phyloP scores from a whole-genome alignment of 2,888 invertebrate species.

The Sepiola atlantica region DNA sequence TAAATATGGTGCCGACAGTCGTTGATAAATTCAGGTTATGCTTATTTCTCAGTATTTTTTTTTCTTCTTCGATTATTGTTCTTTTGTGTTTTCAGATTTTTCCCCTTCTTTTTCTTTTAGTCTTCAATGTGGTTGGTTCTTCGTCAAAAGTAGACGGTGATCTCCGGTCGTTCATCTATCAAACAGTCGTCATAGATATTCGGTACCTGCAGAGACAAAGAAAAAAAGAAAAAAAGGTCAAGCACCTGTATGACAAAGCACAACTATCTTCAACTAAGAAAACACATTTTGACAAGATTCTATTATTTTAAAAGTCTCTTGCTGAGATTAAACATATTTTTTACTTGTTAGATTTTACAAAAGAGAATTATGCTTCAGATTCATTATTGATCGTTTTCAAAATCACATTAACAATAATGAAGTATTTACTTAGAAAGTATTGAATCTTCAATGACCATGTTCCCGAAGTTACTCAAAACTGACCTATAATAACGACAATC shows the following conservation, averaged over 20 bases:
- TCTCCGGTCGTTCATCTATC: slow-evolving; percentile 61
- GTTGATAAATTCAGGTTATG: slow-evolving; percentile 9
- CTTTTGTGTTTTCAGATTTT: not conserved
- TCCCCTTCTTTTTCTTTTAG: not conserved
- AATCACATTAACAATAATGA: too few species aligned
- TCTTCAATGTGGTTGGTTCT: not conserved
- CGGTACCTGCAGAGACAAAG: not conserved
- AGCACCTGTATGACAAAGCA: not conserved
- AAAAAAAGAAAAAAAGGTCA: not conserved
- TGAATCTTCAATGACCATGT: too few species aligned
- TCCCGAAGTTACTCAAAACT: too few species aligned
- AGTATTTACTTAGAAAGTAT: too few species aligned
- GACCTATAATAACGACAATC: too few species aligned
- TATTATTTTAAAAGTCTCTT: too few species aligned
- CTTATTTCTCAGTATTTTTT: not conserved
- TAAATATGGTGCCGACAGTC: not conserved
- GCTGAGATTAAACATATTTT: too few species aligned
- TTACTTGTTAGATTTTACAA: too few species aligned
- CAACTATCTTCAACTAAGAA: not conserved
- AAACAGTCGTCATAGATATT: slow-evolving; percentile 39
- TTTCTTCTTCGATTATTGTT: not conserved
- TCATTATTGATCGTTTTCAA: too few species aligned
- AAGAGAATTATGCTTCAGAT: too few species aligned
- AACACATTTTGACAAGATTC: too few species aligned
- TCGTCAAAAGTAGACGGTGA: slow-evolving; percentile 62